Base-by-base conservation (phyloP, 2,113 vertebrate genomes). In the Phocoena phocoena region DNA sequence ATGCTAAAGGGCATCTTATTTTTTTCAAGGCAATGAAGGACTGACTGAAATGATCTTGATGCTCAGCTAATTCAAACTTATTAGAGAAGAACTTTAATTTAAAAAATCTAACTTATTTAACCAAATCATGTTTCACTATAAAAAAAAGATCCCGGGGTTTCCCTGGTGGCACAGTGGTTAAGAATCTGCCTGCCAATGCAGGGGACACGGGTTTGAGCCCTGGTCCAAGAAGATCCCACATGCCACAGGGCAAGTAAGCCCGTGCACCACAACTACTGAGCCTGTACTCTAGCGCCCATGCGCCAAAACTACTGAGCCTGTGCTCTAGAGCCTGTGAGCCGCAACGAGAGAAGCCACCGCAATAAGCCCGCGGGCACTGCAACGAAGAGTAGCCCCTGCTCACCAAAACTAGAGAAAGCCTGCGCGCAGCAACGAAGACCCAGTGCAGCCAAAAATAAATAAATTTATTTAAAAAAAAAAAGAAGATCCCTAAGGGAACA, bases 1-100 rank as follows among this genome's bases (percentile, higher is more conserved):
- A 88, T 68, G 6, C 68, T 98, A 96, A 96, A 97, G 58, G 86
- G n/a, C 44, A 86, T 77, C 26, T 88, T 94, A 87, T 44, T 96
- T 96, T 96, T 93, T 92, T 91, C 36, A 95, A 98, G 33, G 33
- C 38, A 95, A 44, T 31, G 26, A 81, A 96, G 96, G 28, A 58
- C 53, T 90, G 17, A 90, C 65, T 80, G 95, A 95, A 93, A 92
- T 93, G 3, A 74, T 55, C 28, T 95, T 62, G 94, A 89, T 96
- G 93, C 76, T 60, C 1, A 93, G 67, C 23, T 88, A 77, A 93
- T 76, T 96, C 38, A 84, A 95, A 94, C 23, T 84, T 85, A 28
- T 94, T 44, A 71, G 53, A 63, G 21, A 76, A 92, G 25, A 93
- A 84, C 89, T 93, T 89, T 65, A 84, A 70, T 83, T 85, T 8